A percentile compares a stretch with the other conserved stretches of the same genome.
Conservation (phyloP, 2,797 vertebrate genomes). For the Coranthus polyacanthus region DNA sequence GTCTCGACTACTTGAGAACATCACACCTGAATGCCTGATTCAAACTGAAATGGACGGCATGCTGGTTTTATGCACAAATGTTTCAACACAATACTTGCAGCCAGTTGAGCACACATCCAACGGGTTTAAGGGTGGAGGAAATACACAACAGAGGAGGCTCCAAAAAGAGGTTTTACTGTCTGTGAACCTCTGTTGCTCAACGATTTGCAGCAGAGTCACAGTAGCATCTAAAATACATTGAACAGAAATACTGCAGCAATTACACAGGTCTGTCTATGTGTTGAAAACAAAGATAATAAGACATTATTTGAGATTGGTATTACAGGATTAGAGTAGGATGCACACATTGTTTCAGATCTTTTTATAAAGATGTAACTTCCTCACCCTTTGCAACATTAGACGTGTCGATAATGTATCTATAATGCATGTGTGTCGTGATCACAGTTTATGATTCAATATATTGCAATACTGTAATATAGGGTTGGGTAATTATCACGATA, state of each 20-base stretch:
- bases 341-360: no score
- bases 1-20: slow-evolving; percentile 7
- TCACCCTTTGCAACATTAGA: neutral
- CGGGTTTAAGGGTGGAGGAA: neutral
- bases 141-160: neutral
- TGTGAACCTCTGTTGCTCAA: neutral
- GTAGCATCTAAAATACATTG: neutral
- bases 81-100: slow-evolving; percentile 16
- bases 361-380: neutral
- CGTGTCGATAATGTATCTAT: neutral
- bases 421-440: neutral
- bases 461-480: no score
- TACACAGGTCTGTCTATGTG: neutral
- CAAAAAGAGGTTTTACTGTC: neutral
- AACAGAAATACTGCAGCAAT: neutral
- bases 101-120: neutral
- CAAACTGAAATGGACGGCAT: slow-evolving; percentile 19
- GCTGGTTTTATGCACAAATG: slow-evolving; percentile 3
- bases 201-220: neutral
- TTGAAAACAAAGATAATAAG: no score
- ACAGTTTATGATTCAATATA: neutral
- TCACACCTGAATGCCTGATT: slow-evolving; percentile 37
- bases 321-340: no score
- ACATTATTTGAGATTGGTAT: no score
- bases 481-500: no score